These are phyloP conservation scores for Microtus oregoni DNA, from an alignment of 2,113 vertebrate species.

Conservation along the genomic window DNA sequence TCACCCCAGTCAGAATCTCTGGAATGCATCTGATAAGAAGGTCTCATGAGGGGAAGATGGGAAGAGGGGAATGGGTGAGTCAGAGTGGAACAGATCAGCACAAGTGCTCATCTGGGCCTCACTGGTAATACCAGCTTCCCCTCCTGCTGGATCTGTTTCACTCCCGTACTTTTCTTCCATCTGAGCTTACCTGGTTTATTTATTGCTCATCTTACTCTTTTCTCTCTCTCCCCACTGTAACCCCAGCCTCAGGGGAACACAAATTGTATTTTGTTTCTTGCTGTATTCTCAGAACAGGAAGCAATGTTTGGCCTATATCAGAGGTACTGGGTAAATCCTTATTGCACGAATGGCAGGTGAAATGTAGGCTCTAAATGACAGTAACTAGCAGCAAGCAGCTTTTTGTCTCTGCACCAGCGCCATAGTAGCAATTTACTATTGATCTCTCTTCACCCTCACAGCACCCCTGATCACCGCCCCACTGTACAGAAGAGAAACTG, in stretches of 20 bases:
- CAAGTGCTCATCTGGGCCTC: too few species aligned
- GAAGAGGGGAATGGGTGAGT: background rate
- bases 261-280: background rate
- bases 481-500: background rate
- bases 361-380: background rate
- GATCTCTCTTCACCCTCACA: background rate
- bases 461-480: background rate
- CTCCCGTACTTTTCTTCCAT: background rate
- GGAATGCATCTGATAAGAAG: background rate
- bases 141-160: background rate
- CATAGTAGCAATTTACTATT: background rate
- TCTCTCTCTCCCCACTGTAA: background rate
- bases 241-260: background rate
- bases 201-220: background rate
- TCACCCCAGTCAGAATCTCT: background rate
- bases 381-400: background rate
- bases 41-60: background rate
- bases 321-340: background rate
- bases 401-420: background rate
- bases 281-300: background rate
- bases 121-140: background rate
- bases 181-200: background rate
- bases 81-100: background rate
- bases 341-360: background rate
- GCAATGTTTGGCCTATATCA: background rate